Evolutionary conservation across 2,113 vertebrate genomes (phyloP).

Genomic region (Podocnemis expansa): DNA sequence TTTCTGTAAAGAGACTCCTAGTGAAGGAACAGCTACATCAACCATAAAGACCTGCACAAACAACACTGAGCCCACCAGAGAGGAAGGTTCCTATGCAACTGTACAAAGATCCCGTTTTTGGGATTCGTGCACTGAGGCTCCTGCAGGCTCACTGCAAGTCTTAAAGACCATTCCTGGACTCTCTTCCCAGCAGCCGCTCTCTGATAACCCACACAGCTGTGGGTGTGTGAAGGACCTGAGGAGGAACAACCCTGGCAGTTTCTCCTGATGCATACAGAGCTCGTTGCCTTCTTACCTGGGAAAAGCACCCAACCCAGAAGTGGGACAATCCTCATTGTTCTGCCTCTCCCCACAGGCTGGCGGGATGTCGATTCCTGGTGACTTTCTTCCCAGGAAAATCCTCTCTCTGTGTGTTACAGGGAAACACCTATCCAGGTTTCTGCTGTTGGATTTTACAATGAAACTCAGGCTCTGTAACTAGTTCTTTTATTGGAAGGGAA

Average conservation of each 20-base stretch:
- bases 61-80: neutral
- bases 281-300: neutral
- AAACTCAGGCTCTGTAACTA: neutral
- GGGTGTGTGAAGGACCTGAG: rapidly evolving
- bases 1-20: neutral
- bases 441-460: neutral
- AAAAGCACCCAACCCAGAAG: neutral
- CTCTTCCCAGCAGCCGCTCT: neutral
- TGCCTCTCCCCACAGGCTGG: rapidly evolving
- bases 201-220: neutral
- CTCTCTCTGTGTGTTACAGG: neutral
- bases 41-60: neutral
- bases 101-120: too few species aligned
- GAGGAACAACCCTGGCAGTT: neutral
- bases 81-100: neutral
- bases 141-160: neutral
- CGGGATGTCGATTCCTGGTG: neutral
- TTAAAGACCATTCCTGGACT: neutral
- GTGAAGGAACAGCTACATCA: too few species aligned
- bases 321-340: neutral
- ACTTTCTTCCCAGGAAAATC: neutral
- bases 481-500: neutral
- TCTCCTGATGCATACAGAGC: neutral
- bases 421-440: neutral
- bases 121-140: neutral